Evolutionary conservation across 92 coral and sea anemone genomes (phyloP).

Genomic region (Phenganax marumi): DNA sequence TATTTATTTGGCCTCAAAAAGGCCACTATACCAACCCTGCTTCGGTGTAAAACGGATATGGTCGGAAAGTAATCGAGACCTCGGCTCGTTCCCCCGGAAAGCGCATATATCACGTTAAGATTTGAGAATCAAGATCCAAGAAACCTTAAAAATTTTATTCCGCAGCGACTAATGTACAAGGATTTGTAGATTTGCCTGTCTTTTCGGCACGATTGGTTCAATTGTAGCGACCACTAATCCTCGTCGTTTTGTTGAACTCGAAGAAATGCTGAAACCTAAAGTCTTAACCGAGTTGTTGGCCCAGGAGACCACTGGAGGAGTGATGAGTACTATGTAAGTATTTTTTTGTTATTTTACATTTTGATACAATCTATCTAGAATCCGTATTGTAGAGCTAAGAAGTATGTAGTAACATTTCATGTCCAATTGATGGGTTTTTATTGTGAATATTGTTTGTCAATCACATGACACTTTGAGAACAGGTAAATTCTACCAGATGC

Average conservation of each 20-base stretch:
- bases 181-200: not conserved
- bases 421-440: no score
- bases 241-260: constrained; percentile 25
- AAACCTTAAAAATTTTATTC: not conserved
- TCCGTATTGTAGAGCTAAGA: not conserved
- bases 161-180: not conserved
- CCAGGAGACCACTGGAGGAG: constrained; percentile 92
- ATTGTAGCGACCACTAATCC: not conserved
- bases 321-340: constrained; percentile 79
- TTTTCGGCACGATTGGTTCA: constrained; percentile 31
- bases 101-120: no score
- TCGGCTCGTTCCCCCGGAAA: not conserved
- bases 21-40: no score
- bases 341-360: not conserved
- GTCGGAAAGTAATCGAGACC: not conserved
- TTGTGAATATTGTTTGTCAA: no score
- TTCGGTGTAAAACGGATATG: not conserved
- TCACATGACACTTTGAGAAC: no score
- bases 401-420: no score
- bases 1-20: no score
- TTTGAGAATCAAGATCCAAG: not conserved
- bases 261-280: constrained; percentile 85
- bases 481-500: not conserved
- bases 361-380: not conserved
- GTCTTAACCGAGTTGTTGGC: constrained; percentile 85